Base-by-base conservation (phyloP, 2,113 vertebrate species). In the Perognathus longimembris region DNA sequence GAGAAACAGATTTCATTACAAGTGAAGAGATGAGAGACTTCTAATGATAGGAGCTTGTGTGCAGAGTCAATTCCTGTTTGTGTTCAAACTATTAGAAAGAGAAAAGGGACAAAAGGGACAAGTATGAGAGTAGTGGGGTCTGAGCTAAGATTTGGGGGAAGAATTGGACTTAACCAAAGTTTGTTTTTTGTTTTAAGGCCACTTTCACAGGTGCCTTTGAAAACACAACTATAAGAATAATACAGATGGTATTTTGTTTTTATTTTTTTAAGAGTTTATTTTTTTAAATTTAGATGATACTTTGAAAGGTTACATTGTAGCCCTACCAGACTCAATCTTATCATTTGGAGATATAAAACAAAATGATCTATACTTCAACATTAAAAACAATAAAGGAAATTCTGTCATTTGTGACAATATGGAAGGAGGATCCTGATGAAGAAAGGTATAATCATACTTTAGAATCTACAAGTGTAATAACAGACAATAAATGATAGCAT, bases 1-100 rank as follows among this genome's bases (percentile, higher is more conserved):
- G 84, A 94, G 78, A 73, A 96, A 87, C 89, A 95, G 94, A 89
- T 89, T 93, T 92, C 94, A 85, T 96, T 95, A 96, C 26, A 94
- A 92, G 18, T 45, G n/a, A 79, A 75, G 59, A 85, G 71, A 87
- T 30, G 45, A 92, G 93, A 81, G 78, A 66, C 85, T 92, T 90
- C 77, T 93, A 82, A 95, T 67, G 90, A 71, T 21, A 42, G 26
- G 61, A 83, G 64, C 86, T 81, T 92, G 57, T 66, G n/a, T 45
- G 73, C 45, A 81, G 57, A 91, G 64, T 81, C 89, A 84, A 50
- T 59, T 81, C 36, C 63, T 77, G 21, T 69, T 92, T 85, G 15
- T 30, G 38, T 81, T 84, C 34, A 86, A 71, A 75, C 59, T 15
- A 57, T 45, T 34, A 74, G 40, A 63, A 8, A 92, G n/a, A 61